phyloP scores from a whole-genome alignment of 2,113 vertebrate genomes.

The Phylloscopus whistleri region DNA sequence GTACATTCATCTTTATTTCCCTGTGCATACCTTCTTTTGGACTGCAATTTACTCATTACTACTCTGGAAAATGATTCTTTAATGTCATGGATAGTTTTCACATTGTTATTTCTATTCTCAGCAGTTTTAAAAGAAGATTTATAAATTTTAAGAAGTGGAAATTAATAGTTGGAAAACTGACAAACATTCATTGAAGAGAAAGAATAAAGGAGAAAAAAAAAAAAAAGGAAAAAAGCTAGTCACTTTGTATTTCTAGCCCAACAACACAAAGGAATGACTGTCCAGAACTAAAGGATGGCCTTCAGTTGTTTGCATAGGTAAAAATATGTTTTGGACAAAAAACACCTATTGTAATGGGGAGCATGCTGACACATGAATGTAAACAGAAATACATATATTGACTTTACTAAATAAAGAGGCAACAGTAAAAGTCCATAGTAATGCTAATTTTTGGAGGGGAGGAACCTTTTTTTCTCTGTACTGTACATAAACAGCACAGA shows the following conservation, averaged over 20 bases:
- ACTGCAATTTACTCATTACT: background rate
- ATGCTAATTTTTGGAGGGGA: background rate
- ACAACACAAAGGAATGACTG: background rate
- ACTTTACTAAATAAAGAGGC: background rate
- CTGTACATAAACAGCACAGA: background rate
- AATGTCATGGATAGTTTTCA: background rate
- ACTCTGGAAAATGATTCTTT: background rate
- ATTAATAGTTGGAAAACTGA: background rate
- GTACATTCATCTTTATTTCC: background rate
- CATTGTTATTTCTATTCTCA: background rate
- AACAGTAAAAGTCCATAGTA: background rate
- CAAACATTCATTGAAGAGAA: background rate
- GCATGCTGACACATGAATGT: background rate
- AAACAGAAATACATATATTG: background rate
- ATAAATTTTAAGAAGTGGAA: background rate
- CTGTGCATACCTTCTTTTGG: background rate
- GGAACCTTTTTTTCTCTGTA: background rate
- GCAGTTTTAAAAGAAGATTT: background rate
- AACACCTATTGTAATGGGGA: background rate
- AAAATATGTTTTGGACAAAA: background rate
- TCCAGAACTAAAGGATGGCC: background rate
- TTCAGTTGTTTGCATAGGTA: background rate
- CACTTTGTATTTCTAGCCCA: background rate
- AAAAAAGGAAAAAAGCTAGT: background rate
- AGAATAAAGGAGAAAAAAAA: background rate